These are phyloP conservation scores for Meda fulgida DNA, from an alignment of 2,797 vertebrate species.

Conservation along the genomic window DNA sequence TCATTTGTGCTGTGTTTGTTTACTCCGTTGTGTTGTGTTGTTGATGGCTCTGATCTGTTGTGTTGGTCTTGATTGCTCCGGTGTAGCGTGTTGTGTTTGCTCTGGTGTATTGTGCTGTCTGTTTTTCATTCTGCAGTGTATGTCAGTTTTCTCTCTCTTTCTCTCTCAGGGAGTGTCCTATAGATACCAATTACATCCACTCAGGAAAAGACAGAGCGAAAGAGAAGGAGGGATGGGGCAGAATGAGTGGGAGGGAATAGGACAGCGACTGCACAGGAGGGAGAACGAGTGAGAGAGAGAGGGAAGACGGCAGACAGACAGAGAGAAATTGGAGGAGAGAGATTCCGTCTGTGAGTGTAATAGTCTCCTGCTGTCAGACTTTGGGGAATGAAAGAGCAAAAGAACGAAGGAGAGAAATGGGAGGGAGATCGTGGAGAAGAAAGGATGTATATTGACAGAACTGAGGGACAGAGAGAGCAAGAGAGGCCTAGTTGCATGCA, in stretches of 20 bases:
- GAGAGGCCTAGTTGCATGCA: conserved; percentile 21
- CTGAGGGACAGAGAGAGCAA: conserved; percentile 36
- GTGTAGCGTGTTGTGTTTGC: conserved; percentile 44
- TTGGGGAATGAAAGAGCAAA: conserved; percentile 70
- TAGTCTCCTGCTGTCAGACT: conserved; percentile 79
- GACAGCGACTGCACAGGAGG: conserved; percentile 66
- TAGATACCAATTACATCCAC: conserved; percentile 83
- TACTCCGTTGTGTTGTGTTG: conserved; percentile 38
- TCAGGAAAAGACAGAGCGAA: conserved; percentile 66
- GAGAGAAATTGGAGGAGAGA: conserved; percentile 82
- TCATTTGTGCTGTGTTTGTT: conserved; percentile 33
- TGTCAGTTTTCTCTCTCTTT: conserved; percentile 72
- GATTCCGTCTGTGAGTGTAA: conserved; percentile 82
- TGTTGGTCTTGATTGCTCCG: conserved; percentile 35
- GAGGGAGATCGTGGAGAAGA: conserved; percentile 60
- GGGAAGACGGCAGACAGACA: conserved; percentile 72
- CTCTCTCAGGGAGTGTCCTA: conserved; percentile 75
- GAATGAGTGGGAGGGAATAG: conserved; percentile 47
- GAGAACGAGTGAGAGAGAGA: conserved; percentile 57
- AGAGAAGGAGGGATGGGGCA: conserved; percentile 45
- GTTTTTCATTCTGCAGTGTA: conserved; percentile 75
- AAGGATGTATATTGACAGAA: conserved; percentile 63
- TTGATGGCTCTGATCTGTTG: conserved; percentile 38
- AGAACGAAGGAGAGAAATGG: conserved; percentile 69
- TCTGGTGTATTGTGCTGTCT: conserved; percentile 49